Conservation (phyloP, 2,888 invertebrate genomes). For the Philaethria dido region DNA sequence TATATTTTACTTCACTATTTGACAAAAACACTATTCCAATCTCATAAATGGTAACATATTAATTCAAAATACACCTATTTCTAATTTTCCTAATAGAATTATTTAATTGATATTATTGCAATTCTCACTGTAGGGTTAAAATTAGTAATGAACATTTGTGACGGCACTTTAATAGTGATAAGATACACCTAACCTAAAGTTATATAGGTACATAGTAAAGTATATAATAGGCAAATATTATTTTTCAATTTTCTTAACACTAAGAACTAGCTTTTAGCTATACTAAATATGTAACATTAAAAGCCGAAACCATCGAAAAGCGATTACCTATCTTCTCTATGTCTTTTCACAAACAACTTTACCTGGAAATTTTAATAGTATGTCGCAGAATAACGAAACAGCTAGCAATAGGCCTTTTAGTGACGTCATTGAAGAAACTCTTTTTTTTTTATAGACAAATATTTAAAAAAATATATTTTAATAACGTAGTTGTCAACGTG, state of each 20-base stretch:
- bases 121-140: constrained; percentile 64
- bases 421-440: neutral
- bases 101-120: constrained; percentile 74
- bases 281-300: constrained; percentile 10
- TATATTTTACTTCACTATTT: constrained; percentile 3
- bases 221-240: constrained; percentile 23
- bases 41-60: constrained; percentile 16
- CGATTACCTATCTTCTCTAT: neutral
- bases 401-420: neutral
- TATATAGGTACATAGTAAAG: constrained; percentile 11
- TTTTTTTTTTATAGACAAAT: neutral
- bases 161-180: constrained; percentile 25
- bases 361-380: neutral
- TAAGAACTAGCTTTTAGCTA: constrained; percentile 27
- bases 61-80: constrained; percentile 29
- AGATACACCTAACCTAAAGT: neutral
- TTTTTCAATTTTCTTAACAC: constrained; percentile 21
- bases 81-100: constrained; percentile 24
- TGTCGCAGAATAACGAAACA: neutral
- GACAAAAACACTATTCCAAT: constrained; percentile 17
- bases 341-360: constrained; percentile 17
- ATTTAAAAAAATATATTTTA: neutral
- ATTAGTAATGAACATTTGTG: constrained; percentile 26
- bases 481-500: neutral
- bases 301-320: constrained; percentile 26